A percentile compares a stretch with the other conserved stretches of the same genome.
Conservation (phyloP, 2,113 vertebrate genomes). For the Elephas maximus region DNA sequence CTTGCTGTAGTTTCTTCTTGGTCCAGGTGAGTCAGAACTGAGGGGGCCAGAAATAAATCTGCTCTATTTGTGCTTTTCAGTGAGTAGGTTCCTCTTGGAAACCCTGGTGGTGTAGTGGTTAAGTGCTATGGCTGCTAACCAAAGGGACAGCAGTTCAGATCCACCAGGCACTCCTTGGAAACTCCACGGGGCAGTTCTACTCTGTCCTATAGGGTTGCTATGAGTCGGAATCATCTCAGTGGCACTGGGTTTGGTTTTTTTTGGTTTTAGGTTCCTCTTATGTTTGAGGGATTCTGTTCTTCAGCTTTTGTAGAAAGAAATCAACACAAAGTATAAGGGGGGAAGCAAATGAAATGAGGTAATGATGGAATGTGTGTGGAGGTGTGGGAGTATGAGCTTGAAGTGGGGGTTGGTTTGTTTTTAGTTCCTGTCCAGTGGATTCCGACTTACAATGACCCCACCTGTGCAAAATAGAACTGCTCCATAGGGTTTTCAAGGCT, state of each 20-base stretch:
- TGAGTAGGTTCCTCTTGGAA: not conserved
- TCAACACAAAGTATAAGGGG: not conserved
- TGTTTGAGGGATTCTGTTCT: not conserved
- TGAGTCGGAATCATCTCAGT: too few relatives aligned
- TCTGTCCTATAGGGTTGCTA: too few relatives aligned
- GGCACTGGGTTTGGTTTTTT: too few relatives aligned
- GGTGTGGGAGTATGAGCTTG: not conserved
- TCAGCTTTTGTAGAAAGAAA: not conserved
- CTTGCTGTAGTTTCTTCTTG: not conserved
- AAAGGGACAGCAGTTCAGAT: too few relatives aligned
- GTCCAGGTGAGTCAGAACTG: not conserved
- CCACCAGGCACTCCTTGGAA: too few relatives aligned
- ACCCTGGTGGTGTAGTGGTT: too few relatives aligned
- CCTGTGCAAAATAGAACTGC: not conserved
- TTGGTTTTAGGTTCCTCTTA: not conserved
- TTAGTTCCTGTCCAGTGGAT: not conserved
- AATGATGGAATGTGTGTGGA: not conserved
- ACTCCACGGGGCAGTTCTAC: too few relatives aligned
- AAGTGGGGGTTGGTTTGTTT: not conserved
- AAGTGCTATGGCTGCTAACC: too few relatives aligned
- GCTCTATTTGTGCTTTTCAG: not conserved
- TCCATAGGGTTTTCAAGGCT: not conserved
- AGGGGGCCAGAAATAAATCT: not conserved
- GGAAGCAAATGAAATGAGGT: not conserved
- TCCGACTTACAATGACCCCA: not conserved